phyloP scores from a whole-genome alignment of 1,140 invertebrate genomes.

The Lanistes nyassanus region DNA sequence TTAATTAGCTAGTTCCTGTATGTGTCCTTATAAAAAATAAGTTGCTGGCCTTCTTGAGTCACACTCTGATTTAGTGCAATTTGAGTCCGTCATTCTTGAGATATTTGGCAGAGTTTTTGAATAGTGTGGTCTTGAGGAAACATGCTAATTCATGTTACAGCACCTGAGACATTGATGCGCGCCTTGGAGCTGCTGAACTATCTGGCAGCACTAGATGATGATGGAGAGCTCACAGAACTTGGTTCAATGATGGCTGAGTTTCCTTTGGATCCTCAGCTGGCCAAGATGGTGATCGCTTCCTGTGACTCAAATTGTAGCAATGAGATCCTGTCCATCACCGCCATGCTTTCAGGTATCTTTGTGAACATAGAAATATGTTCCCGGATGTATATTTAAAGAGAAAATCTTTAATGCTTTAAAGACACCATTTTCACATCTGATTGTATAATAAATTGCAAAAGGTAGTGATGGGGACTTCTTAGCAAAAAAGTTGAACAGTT shows the following conservation, averaged over 20 bases:
- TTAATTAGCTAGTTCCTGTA: no score
- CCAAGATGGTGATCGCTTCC: conserved; percentile 98
- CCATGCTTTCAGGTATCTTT: conserved; percentile 94
- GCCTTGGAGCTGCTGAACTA: conserved; percentile 98
- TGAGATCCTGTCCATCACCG: conserved; percentile 98
- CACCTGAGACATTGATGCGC: conserved; percentile 99
- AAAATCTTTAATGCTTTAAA: no score
- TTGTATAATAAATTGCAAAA: no score
- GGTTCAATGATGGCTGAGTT: conserved; percentile 98
- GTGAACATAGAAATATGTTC: not conserved
- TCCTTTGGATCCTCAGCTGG: conserved; percentile 97
- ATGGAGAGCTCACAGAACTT: conserved; percentile 71
- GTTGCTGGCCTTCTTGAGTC: no score
- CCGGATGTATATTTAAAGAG: no score
- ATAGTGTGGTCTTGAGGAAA: not conserved
- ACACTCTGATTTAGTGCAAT: no score
- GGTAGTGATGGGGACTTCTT: no score
- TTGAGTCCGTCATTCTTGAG: not conserved
- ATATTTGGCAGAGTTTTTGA: not conserved
- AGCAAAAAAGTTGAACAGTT: no score
- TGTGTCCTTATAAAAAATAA: no score
- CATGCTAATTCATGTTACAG: conserved; percentile 63
- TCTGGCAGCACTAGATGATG: conserved; percentile 94
- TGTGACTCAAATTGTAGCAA: conserved; percentile 98
- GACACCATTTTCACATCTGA: no score